Evolutionary conservation across 2,797 vertebrate genomes (phyloP), one percentile per base, ranked within the genome.

Genomic region (Rhinella marina): DNA sequence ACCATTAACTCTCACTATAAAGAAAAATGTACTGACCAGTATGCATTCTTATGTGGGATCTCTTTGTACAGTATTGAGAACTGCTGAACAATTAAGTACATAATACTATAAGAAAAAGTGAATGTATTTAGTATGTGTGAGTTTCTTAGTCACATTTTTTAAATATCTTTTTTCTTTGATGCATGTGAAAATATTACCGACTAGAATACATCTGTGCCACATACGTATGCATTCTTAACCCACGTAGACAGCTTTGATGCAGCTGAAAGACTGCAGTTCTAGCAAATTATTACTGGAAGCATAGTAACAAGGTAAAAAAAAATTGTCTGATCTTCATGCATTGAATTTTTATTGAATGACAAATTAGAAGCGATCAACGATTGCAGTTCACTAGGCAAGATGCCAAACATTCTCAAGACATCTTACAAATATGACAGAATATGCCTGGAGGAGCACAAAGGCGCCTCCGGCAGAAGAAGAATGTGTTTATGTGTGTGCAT

Each of bases 401-500:
- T 86, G 85, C 88, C 88, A 89, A 61, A 85, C 62, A 62, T 79
- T 70, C 62, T 89, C 73, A 83, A 83, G 81, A 62, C 80, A 86
- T 85, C 75, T 86, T 86, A 86, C 13, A 89, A 62, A 86, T 79
- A 89, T 82, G 84, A 86, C 85, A 86, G 84, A 86, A 77, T 86
- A 79, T 86, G 84, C 84, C 84, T 89, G 16, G 41, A 82, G 84
- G 83, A 86, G 77, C 79, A 83, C 73, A 83, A 86, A 89, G 85
- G 85, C 73, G 88, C 84, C 80, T 86, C 52, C 52, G 61, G 64
- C 62, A 32, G 62, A 68, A 86, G 88, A 89, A 89, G 79, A 89
- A 89, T 86, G 82, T 86, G 84, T 86, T 83, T 83, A 50, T 89
- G 85, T 86, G 84, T 89, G 80, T 83, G 88, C 72, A 25, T 89